Conservation (phyloP, 1,140 invertebrate genomes). For the Brachionus rubens region DNA sequence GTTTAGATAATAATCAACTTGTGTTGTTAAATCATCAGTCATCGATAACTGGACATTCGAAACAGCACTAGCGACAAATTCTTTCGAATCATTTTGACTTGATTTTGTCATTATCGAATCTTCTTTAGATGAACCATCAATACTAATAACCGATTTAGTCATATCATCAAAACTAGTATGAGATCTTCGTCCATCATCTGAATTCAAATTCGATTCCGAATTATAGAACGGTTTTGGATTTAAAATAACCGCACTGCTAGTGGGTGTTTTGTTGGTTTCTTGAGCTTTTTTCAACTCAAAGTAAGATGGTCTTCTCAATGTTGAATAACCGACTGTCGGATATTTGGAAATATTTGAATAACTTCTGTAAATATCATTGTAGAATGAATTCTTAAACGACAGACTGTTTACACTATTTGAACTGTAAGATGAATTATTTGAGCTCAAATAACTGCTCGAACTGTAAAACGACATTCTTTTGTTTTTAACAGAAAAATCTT, state of each 20-base stretch:
- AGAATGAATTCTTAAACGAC: neutral
- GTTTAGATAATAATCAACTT: conserved; percentile 44
- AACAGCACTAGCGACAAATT: conserved; percentile 16
- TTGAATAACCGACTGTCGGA: conserved; percentile 1
- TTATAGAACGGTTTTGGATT: conserved; percentile 5
- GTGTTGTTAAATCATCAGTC: conserved; percentile 31
- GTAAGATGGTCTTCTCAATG: conserved; percentile 4
- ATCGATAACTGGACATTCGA: conserved; percentile 26
- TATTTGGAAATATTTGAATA: conserved; percentile 26
- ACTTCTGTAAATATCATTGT: conserved; percentile 35
- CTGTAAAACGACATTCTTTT: conserved; percentile 6
- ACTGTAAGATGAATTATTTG: neutral
- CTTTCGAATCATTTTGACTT: conserved; percentile 15
- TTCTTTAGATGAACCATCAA: conserved; percentile 6
- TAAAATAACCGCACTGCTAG: neutral
- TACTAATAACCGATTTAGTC: conserved; percentile 7
- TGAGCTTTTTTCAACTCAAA: conserved; percentile 20
- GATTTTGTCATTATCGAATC: conserved; percentile 5
- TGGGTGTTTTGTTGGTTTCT: neutral
- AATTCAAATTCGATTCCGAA: conserved; percentile 13
- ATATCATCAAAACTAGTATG: neutral
- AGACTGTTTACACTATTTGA: conserved; percentile 7
- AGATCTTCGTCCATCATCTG: conserved; percentile 16
- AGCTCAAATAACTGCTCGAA: conserved; percentile 20
- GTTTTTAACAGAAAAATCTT: neutral